phyloP scores from a whole-genome alignment of 2,888 invertebrate genomes.

The Drosophila aldrichi region DNA sequence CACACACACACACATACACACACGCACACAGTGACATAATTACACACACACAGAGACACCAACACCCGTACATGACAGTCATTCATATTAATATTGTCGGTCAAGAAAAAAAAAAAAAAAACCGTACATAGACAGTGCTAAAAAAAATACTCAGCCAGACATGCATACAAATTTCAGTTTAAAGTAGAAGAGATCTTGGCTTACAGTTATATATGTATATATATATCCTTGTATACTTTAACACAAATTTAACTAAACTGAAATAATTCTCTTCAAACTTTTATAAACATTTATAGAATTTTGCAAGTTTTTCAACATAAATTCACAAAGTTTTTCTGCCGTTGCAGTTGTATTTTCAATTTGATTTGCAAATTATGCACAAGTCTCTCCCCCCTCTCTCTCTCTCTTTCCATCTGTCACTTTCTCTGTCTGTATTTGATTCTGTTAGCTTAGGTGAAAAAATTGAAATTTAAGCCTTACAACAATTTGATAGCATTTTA shows the following conservation, averaged over 20 bases:
- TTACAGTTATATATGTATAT: neutral
- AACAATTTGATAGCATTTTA: slow-evolving; percentile 1
- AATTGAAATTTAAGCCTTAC: slow-evolving; percentile 4
- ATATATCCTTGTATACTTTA: neutral
- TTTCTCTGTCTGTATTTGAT: neutral
- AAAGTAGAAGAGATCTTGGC: neutral
- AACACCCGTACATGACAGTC: slow-evolving; percentile 61
- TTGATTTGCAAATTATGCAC: slow-evolving; percentile 53
- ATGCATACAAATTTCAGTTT: slow-evolving; percentile 42
- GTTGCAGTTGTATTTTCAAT: slow-evolving; percentile 45
- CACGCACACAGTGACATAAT: slow-evolving; percentile 8
- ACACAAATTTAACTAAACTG: neutral
- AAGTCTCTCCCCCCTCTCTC: neutral
- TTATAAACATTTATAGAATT: slow-evolving; percentile 3
- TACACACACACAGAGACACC: slow-evolving; percentile 14
- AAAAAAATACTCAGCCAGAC: slow-evolving; percentile 14
- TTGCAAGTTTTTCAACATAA: slow-evolving; percentile 38
- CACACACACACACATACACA: slow-evolving; percentile 22
- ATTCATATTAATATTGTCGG: slow-evolving; percentile 77
- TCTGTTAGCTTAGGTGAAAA: neutral
- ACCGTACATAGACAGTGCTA: slow-evolving; percentile 22
- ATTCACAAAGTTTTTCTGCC: slow-evolving; percentile 19
- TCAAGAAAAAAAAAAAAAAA: slow-evolving; percentile 67
- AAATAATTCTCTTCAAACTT: neutral
- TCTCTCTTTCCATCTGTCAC: neutral